phyloP scores from a whole-genome alignment of 2,113 vertebrate species.

The Caloenas nicobarica region DNA sequence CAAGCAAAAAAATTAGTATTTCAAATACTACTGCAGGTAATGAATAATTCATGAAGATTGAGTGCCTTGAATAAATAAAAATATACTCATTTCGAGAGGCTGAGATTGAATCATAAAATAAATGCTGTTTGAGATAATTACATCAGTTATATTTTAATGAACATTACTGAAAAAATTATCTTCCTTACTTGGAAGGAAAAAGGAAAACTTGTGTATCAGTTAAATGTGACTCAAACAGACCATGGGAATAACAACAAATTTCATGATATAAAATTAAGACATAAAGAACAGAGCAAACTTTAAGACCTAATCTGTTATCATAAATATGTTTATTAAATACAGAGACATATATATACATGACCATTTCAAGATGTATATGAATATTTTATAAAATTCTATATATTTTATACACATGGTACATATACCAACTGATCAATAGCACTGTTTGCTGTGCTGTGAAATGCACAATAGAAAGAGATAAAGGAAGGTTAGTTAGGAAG shows the following conservation, averaged over 20 bases:
- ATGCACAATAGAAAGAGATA: background rate
- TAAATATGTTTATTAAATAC: background rate
- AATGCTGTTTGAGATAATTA: background rate
- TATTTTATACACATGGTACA: rapidly evolving
- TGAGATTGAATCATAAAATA: constrained; percentile 2
- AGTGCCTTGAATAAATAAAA: background rate
- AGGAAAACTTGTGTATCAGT: background rate
- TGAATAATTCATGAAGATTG: background rate
- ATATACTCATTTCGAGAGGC: background rate
- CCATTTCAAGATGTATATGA: background rate
- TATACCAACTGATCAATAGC: background rate
- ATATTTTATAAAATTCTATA: background rate
- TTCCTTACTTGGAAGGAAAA: background rate
- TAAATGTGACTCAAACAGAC: background rate
- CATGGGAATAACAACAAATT: background rate
- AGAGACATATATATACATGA: background rate
- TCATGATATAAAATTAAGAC: background rate
- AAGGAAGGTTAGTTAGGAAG: background rate
- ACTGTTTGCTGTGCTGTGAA: background rate
- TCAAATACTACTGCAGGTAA: background rate
- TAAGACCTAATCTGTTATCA: background rate
- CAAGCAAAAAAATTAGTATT: background rate
- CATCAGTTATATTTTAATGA: background rate
- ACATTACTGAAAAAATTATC: background rate
- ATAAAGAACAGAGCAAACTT: background rate